Conservation (phyloP, 2,888 invertebrate genomes). For the Zygothrica quintamaculata region DNA sequence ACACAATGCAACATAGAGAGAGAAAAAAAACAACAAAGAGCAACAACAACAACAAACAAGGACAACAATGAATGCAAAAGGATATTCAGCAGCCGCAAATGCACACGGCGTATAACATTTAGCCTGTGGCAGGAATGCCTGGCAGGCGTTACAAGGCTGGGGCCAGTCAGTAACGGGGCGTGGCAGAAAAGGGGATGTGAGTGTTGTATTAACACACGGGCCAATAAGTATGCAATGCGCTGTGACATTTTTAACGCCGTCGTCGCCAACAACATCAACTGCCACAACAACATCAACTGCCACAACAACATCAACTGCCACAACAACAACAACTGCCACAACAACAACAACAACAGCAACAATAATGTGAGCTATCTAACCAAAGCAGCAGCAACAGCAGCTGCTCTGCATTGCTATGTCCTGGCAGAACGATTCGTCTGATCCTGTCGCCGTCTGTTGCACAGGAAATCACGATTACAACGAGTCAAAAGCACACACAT, state of each 20-base stretch:
- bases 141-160: slow-evolving; percentile 23
- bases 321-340: too few relatives aligned
- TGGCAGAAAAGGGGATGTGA: slow-evolving; percentile 21
- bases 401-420: slow-evolving; percentile 25
- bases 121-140: slow-evolving; percentile 59
- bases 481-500: slow-evolving; percentile 57
- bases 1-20: slow-evolving; percentile 54
- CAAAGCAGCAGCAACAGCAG: slow-evolving; percentile 44
- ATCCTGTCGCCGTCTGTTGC: slow-evolving; percentile 60
- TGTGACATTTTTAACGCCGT: slow-evolving; percentile 80
- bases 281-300: too few relatives aligned
- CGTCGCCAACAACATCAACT: too few relatives aligned
- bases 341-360: slow-evolving; percentile 61
- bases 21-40: too few relatives aligned
- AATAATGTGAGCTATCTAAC: slow-evolving; percentile 46
- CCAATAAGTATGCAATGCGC: slow-evolving; percentile 80
- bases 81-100: slow-evolving; percentile 72
- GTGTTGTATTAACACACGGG: slow-evolving; percentile 77
- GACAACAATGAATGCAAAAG: slow-evolving; percentile 59
- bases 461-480: slow-evolving; percentile 78
- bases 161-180: slow-evolving; percentile 3
- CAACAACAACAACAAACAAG: slow-evolving; percentile 22
- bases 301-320: too few relatives aligned
- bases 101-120: slow-evolving; percentile 74
- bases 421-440: slow-evolving; percentile 23